Evolutionary conservation across 2,797 vertebrate genomes (phyloP), one percentile per base, ranked within the genome.

Genomic region (Danio choprae): DNA sequence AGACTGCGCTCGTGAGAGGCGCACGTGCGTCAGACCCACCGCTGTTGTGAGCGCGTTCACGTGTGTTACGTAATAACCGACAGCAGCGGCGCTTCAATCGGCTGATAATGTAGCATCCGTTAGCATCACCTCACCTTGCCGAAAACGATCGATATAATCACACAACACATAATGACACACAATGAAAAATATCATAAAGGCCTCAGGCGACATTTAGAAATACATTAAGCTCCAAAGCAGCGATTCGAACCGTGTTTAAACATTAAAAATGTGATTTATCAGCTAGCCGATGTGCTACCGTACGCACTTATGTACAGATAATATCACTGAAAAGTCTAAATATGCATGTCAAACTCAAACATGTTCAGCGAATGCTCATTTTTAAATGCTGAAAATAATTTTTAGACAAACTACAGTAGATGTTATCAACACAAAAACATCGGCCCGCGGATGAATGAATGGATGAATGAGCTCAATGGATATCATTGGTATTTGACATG

Each of bases 11-110:
- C 48, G 8, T n/a, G 55, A 16, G 36, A 40, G 18, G 56, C 41
- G 74, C 36, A 12, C n/a, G 51, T 40, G 64, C 43, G 64, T 56
- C 75, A 69, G 20, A 8, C 53, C 20, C 8, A 62, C 16, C 20
- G 6, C 55, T 46, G 41, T 36, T 16, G 65, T 22, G 76, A 44
- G 44, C 76, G 75, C 20, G 64, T 40, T 18, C 63, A 50, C 63
- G 43, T 55, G 16, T 7, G 64, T 78, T 79, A 79, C 76, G 65
- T 62, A 78, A 78, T 41, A 60, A 46, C 55, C 7, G 12, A 59
- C 18, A 48, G 38, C 18, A 48, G 38, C 48, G 36, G 38, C 48
- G 40, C 44, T 71, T n/a, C 13, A 60, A 41, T 59, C 29, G 29
- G 53, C 55, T 71, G 22, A 36, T 41, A 29, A 1, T 29, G 8